phyloP scores from a whole-genome alignment of 2,797 vertebrate species.

The Siniperca obscura region DNA sequence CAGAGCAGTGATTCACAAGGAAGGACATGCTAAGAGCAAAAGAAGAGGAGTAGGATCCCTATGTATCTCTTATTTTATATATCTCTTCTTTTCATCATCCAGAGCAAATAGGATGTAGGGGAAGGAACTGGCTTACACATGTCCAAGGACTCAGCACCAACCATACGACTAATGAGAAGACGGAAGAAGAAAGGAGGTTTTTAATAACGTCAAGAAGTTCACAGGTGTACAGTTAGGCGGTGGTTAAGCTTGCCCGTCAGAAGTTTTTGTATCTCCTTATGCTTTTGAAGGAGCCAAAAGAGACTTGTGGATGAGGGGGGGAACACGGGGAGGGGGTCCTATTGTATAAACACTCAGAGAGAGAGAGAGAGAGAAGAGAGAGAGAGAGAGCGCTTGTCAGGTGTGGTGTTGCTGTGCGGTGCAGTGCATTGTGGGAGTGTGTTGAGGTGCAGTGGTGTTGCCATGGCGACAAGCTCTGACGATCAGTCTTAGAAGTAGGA shows the following conservation, averaged over 20 bases:
- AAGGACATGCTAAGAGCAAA: conserved; percentile 62
- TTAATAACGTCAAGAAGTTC: conserved; percentile 13
- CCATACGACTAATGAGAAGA: neutral
- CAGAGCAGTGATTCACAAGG: conserved; percentile 58
- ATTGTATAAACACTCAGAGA: conserved; percentile 24
- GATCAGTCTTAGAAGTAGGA: conserved; percentile 67
- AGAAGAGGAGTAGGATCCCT: conserved; percentile 43
- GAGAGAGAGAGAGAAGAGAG: conserved; percentile 19
- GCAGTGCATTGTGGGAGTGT: conserved; percentile 65
- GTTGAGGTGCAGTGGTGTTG: conserved; percentile 75
- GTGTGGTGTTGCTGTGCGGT: conserved; percentile 56
- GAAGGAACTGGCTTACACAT: neutral
- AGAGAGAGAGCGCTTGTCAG: conserved; percentile 46
- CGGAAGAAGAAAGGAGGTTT: neutral
- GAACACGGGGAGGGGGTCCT: neutral
- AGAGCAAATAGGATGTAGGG: neutral
- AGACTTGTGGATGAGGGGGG: neutral
- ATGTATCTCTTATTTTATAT: conserved; percentile 27
- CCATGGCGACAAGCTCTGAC: conserved; percentile 72
- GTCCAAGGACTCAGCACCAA: conserved; percentile 9
- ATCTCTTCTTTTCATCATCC: conserved; percentile 27
- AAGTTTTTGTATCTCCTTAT: neutral
- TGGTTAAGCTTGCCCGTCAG: neutral
- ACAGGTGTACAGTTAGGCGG: conserved; percentile 15
- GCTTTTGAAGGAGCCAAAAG: conserved; percentile 3